Evolutionary conservation across 2,797 vertebrate species (phyloP).

Genomic region (Liasis olivaceus): DNA sequence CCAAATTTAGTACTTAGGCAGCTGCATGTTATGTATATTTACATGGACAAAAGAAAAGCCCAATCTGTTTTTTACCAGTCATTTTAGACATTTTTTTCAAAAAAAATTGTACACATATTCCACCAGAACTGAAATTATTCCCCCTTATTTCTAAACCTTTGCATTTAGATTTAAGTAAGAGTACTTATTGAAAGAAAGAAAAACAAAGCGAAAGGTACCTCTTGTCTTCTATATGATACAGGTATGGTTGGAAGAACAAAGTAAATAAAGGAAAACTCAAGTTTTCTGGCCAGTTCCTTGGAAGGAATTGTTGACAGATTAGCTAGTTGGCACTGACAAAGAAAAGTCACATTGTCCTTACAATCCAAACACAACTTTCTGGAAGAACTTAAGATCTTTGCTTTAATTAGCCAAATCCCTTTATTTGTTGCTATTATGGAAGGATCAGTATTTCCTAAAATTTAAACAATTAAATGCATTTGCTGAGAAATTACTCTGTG

Average conservation of each 20-base stretch:
- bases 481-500: neutral
- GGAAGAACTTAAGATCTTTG: neutral
- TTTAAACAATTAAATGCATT: neutral
- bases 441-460: slow-evolving; percentile 1
- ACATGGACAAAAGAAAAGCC: neutral
- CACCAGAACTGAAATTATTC: neutral
- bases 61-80: neutral
- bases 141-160: neutral
- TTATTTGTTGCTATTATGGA: slow-evolving; percentile 6
- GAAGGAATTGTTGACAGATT: neutral
- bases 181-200: neutral
- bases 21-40: neutral
- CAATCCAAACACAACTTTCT: neutral
- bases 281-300: neutral
- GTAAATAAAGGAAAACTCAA: neutral
- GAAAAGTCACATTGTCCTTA: neutral
- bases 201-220: neutral
- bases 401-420: neutral
- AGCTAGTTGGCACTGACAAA: neutral
- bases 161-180: neutral
- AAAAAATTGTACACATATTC: neutral
- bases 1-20: neutral
- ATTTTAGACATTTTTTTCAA: neutral
- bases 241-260: neutral
- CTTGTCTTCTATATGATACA: neutral